Conservation (phyloP, 2,113 vertebrate species). For the Spea multiplicata region DNA sequence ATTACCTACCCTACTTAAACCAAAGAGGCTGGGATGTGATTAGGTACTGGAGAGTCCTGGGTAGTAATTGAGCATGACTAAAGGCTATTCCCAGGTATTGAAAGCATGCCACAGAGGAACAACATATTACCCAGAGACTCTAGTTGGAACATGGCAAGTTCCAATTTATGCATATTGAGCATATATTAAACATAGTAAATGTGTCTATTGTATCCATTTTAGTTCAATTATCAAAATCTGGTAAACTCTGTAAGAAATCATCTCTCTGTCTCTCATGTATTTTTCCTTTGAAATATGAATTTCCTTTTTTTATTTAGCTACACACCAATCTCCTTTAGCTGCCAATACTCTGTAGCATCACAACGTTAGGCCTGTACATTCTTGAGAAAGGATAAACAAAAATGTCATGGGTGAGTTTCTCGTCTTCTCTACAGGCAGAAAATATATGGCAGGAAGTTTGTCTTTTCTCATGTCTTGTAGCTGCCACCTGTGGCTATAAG, state of each 20-base stretch:
- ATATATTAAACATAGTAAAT: slow-evolving; percentile 27
- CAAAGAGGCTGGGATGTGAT: no score
- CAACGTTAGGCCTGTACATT: slow-evolving; percentile 6
- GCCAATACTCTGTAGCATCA: slow-evolving; percentile 34
- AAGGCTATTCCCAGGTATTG: no score
- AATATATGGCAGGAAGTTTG: slow-evolving; percentile 7
- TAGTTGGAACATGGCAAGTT: no score
- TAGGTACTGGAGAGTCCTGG: no score
- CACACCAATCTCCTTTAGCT: slow-evolving; percentile 31
- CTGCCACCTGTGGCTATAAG: slow-evolving; percentile 23
- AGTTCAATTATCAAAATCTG: slow-evolving; percentile 32
- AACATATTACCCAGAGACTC: no score
- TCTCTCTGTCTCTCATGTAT: no score
- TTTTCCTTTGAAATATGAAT: no score
- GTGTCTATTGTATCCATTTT: slow-evolving; percentile 19
- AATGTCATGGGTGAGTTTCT: slow-evolving; percentile 35
- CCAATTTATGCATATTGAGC: slow-evolving; percentile 2
- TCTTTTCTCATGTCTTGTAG: neutral
- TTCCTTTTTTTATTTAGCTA: neutral
- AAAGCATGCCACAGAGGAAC: no score
- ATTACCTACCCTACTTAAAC: no score
- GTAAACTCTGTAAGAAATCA: slow-evolving; percentile 16
- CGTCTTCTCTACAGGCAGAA: slow-evolving; percentile 3
- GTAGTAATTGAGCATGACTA: no score
- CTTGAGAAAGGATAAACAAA: slow-evolving; percentile 20